phyloP scores from a whole-genome alignment of 2,888 invertebrate genomes.

The Protonemura montana region DNA sequence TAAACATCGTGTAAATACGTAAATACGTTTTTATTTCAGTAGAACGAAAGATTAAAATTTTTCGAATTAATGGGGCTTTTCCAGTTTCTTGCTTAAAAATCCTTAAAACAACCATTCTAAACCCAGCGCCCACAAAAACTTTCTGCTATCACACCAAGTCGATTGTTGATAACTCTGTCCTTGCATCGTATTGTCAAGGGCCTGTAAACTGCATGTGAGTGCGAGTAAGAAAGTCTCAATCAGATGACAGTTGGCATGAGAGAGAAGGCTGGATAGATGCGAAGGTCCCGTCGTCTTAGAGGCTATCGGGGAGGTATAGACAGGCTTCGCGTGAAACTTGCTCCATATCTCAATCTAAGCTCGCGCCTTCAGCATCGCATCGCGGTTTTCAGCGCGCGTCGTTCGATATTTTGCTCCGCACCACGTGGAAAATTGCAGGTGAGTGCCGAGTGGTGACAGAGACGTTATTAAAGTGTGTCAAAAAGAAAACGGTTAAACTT shows the following conservation, averaged over 20 bases:
- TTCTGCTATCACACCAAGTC: background rate
- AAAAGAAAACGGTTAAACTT: too few relatives aligned
- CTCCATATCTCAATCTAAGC: background rate
- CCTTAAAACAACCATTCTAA: background rate
- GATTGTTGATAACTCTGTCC: background rate
- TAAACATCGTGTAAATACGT: too few relatives aligned
- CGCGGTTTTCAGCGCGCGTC: background rate
- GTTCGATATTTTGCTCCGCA: background rate
- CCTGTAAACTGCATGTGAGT: background rate
- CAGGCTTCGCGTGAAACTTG: background rate
- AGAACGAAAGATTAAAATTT: too few relatives aligned
- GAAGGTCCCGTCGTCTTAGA: background rate
- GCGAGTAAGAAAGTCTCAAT: background rate
- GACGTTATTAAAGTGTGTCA: too few relatives aligned
- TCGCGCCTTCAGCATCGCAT: background rate
- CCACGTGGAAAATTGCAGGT: background rate
- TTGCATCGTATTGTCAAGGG: background rate
- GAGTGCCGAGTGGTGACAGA: too few relatives aligned
- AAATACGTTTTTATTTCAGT: too few relatives aligned
- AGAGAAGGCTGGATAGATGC: background rate
- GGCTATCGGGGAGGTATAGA: background rate
- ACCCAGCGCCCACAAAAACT: background rate
- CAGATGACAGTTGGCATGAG: background rate
- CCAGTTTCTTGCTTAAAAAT: background rate
- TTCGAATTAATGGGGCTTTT: too few relatives aligned